phyloP scores from a whole-genome alignment of 2,113 vertebrate species.

The Grammomys dolichurus region DNA sequence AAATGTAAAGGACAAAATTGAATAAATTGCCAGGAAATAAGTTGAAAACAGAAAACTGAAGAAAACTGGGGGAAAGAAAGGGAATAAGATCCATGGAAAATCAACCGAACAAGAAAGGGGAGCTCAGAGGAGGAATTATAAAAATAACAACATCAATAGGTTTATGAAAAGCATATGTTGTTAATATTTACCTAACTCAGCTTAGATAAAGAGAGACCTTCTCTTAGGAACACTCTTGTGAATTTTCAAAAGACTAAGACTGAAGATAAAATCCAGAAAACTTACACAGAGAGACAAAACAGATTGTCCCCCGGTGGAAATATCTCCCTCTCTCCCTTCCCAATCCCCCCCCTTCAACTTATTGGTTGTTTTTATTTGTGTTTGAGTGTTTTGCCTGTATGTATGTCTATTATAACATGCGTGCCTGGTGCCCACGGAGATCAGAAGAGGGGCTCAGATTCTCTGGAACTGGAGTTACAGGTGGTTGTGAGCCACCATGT shows the following conservation, averaged over 20 bases:
- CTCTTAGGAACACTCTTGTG: not conserved
- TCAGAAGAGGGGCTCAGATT: not conserved
- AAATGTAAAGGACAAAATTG: not conserved
- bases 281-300: constrained; percentile 30
- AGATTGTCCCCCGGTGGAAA: not conserved
- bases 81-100: not conserved
- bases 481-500: not conserved
- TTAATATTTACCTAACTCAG: not conserved
- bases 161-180: not conserved
- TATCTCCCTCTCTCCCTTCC: not conserved
- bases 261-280: constrained; percentile 39
- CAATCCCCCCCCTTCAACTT: not conserved
- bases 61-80: not conserved
- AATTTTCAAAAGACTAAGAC: constrained; percentile 14
- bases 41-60: constrained; percentile 30
- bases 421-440: not conserved
- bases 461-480: not conserved
- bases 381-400: not conserved
- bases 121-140: not conserved
- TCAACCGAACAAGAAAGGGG: not conserved
- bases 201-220: not conserved
- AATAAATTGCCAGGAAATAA: constrained; percentile 28
- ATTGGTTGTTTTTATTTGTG: not conserved
- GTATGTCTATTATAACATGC: not conserved
- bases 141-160: not conserved